Conservation (phyloP, 2,888 invertebrate species). For the Norana najaformis region DNA sequence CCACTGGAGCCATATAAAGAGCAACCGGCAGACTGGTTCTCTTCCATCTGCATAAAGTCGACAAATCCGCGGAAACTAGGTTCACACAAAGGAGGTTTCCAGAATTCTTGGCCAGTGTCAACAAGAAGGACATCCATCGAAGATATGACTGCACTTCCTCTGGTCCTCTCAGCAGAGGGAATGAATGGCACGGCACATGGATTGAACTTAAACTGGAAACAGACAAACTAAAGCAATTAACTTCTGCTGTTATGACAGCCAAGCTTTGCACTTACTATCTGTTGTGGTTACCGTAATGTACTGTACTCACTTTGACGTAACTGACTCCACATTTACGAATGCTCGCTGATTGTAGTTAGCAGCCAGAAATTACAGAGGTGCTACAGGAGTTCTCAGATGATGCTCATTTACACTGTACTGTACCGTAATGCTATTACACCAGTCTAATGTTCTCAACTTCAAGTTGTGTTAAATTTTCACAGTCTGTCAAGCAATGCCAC, state of each 20-base stretch:
- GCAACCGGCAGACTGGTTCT: not conserved
- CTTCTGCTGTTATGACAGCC: not conserved
- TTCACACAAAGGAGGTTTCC: slow-evolving; percentile 1
- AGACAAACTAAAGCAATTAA: not conserved
- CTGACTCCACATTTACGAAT: not conserved
- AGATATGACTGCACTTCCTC: not conserved
- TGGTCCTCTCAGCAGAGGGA: not conserved
- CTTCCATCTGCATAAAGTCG: not conserved
- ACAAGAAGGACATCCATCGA: not conserved
- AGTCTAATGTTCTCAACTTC: not conserved
- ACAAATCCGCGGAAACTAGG: not conserved
- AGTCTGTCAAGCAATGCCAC: too few species aligned
- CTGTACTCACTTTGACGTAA: too few species aligned
- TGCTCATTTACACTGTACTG: not conserved
- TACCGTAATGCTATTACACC: not conserved
- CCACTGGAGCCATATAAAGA: not conserved
- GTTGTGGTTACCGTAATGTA: not conserved
- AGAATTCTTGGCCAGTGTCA: not conserved
- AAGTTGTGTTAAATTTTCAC: too few species aligned
- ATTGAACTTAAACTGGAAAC: slow-evolving; percentile 19
- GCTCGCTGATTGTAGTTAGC: not conserved
- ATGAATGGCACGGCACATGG: slow-evolving; percentile 23
- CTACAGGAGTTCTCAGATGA: not conserved
- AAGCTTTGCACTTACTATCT: not conserved
- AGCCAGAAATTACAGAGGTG: not conserved